These are phyloP conservation scores for Strigamia crassipes DNA, from an alignment of 2,888 invertebrate species.

Conservation along the genomic window DNA sequence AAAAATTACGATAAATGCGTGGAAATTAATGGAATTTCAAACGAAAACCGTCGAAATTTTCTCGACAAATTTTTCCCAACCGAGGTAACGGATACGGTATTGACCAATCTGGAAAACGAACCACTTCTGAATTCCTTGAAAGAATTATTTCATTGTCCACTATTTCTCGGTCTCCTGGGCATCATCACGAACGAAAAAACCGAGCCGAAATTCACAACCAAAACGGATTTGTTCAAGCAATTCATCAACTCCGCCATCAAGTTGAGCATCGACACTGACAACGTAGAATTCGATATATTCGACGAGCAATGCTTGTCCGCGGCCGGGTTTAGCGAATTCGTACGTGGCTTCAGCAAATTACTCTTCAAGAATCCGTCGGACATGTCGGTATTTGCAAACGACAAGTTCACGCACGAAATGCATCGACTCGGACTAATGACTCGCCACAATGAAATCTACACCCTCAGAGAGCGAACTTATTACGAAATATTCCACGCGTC, in stretches of 20 bases:
- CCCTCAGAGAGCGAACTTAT: background rate
- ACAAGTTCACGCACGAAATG: slow-evolving; percentile 19
- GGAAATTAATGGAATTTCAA: background rate
- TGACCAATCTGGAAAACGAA: background rate
- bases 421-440: background rate
- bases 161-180: background rate
- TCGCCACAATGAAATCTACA: background rate
- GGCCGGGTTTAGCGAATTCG: background rate
- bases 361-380: background rate
- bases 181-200: background rate
- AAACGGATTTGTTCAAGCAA: slow-evolving; percentile 24
- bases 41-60: background rate
- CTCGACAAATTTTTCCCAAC: slow-evolving; percentile 6
- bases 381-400: background rate
- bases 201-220: background rate
- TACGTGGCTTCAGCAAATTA: background rate
- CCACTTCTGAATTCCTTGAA: background rate
- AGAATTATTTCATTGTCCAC: background rate
- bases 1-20: background rate
- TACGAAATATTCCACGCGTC: background rate
- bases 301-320: background rate
- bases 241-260: background rate
- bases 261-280: slow-evolving; percentile 17
- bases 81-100: background rate
- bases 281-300: slow-evolving; percentile 19